These are phyloP conservation scores for Perca fluviatilis DNA, from an alignment of 2,113 vertebrate species.

Conservation along the genomic window DNA sequence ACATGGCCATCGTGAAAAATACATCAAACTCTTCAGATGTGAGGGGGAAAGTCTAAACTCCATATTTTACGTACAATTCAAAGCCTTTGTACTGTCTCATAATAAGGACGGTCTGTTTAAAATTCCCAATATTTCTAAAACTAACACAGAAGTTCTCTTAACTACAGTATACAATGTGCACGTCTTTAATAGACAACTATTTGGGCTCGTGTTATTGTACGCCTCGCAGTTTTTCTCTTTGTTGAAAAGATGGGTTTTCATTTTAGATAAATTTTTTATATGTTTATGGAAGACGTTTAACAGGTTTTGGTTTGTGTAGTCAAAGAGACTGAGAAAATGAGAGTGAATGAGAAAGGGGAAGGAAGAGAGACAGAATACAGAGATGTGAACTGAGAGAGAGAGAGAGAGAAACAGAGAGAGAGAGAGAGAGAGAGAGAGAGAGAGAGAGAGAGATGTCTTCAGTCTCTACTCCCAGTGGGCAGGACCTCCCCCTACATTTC, in stretches of 20 bases:
- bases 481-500: constrained; percentile 87
- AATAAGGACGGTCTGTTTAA: constrained; percentile 42
- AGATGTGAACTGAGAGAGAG: constrained; percentile 32
- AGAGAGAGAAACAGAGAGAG: constrained; percentile 28
- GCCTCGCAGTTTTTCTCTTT: constrained; percentile 40
- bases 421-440: constrained; percentile 36
- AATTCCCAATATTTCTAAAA: constrained; percentile 31
- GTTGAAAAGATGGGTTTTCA: constrained; percentile 51
- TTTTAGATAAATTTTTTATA: constrained; percentile 67
- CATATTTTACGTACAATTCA: constrained; percentile 34
- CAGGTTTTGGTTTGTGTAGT: constrained; percentile 68
- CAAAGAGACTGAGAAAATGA: constrained; percentile 61
- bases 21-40: constrained; percentile 45
- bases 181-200: constrained; percentile 31
- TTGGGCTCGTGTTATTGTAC: constrained; percentile 23
- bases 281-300: constrained; percentile 60
- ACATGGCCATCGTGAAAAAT: constrained; percentile 47
- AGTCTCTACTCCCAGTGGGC: constrained; percentile 82
- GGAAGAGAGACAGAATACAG: constrained; percentile 49
- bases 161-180: constrained; percentile 7
- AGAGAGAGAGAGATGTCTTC: constrained; percentile 73
- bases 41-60: constrained; percentile 16
- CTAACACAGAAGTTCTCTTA: constrained; percentile 29
- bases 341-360: constrained; percentile 58
- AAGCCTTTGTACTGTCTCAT: constrained; percentile 49